These are phyloP conservation scores for Plebejus anna DNA, from an alignment of 2,888 invertebrate species.

Conservation along the genomic window DNA sequence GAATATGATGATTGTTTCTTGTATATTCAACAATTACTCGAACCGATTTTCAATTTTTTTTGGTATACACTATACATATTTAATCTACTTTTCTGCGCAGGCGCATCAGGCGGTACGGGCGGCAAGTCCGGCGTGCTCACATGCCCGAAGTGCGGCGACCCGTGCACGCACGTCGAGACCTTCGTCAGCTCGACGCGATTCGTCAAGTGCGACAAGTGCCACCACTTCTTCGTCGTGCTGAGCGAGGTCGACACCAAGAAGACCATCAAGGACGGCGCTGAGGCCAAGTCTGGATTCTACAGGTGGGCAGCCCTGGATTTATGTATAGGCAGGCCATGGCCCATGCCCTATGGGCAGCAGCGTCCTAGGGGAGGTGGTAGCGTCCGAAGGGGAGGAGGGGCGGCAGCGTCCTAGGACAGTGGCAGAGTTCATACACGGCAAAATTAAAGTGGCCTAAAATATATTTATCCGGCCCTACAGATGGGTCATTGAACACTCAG, in stretches of 20 bases:
- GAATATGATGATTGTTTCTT: not conserved
- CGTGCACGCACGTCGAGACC: slow-evolving; percentile 98
- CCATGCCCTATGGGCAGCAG: no score
- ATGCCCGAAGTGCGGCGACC: slow-evolving; percentile 98
- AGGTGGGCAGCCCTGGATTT: slow-evolving; percentile 51
- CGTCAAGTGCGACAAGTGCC: slow-evolving; percentile 98
- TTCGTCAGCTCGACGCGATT: slow-evolving; percentile 98
- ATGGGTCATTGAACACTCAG: no score
- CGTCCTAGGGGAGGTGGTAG: no score
- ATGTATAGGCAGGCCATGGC: no score
- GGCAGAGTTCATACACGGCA: no score
- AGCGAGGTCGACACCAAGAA: slow-evolving; percentile 96
- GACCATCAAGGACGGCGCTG: slow-evolving; percentile 88
- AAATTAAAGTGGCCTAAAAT: no score
- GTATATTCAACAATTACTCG: not conserved
- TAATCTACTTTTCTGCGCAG: slow-evolving; percentile 40
- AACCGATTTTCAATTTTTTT: no score
- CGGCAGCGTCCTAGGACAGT: no score
- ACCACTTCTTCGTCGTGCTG: slow-evolving; percentile 97
- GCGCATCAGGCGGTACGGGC: slow-evolving; percentile 45
- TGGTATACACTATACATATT: not conserved
- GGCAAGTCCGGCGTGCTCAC: slow-evolving; percentile 83
- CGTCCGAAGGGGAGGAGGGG: no score
- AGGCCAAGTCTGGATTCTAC: slow-evolving; percentile 84
- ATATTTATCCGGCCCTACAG: no score